These are phyloP conservation scores for Epirrhoe tristata DNA, from an alignment of 2,888 invertebrate species.

Conservation along the genomic window DNA sequence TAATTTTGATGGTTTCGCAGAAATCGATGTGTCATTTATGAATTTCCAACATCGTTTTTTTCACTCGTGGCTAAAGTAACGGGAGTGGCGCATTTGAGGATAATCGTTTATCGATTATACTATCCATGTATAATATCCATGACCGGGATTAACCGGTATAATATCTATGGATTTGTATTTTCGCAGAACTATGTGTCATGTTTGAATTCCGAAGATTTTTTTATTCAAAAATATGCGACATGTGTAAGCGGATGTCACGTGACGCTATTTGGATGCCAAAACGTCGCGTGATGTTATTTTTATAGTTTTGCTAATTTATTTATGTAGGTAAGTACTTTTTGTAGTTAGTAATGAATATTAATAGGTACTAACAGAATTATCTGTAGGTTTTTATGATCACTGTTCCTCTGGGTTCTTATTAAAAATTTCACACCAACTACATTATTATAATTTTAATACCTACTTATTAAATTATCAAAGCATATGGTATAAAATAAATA, in stretches of 20 bases:
- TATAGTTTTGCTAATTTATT: slow-evolving; percentile 25
- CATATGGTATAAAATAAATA: no score
- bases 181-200: slow-evolving; percentile 15
- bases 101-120: background rate
- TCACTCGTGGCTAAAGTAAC: background rate
- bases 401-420: no score
- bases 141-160: background rate
- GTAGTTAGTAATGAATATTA: no score
- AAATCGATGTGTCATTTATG: no score
- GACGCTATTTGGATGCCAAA: slow-evolving; percentile 20
- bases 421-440: no score
- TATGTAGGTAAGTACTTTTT: background rate
- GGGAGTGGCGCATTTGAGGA: background rate
- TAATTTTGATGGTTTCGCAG: no score
- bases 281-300: slow-evolving; percentile 48
- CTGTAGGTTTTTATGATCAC: background rate
- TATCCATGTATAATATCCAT: no score
- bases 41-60: background rate
- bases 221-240: background rate
- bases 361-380: background rate
- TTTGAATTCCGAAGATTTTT: slow-evolving; percentile 11
- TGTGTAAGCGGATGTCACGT: slow-evolving; percentile 13
- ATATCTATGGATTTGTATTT: slow-evolving; percentile 4
- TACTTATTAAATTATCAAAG: no score
- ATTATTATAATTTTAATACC: no score